These are phyloP conservation scores for Phalangium opilio DNA, from an alignment of 2,888 invertebrate species.

Conservation along the genomic window DNA sequence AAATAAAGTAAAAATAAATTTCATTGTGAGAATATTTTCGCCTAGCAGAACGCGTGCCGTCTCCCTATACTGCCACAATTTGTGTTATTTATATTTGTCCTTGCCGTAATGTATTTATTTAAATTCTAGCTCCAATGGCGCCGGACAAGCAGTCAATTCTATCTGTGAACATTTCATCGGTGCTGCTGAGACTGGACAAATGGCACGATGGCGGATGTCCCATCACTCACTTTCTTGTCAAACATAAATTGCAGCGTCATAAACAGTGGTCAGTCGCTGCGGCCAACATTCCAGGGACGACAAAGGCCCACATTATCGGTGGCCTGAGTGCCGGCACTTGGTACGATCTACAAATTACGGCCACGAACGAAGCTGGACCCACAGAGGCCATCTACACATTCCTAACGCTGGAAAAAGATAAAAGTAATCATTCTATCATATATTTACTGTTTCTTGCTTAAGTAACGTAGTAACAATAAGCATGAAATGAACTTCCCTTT, in stretches of 20 bases:
- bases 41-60: too few relatives aligned
- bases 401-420: slow-evolving; percentile 22
- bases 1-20: too few relatives aligned
- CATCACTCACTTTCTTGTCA: slow-evolving; percentile 28
- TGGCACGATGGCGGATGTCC: slow-evolving; percentile 49
- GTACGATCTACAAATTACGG: slow-evolving; percentile 31
- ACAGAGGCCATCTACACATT: slow-evolving; percentile 30
- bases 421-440: too few relatives aligned
- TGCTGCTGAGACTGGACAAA: slow-evolving; percentile 73
- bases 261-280: slow-evolving; percentile 53
- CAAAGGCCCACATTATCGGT: slow-evolving; percentile 15
- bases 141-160: slow-evolving; percentile 82
- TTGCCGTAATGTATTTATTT: too few relatives aligned
- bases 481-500: too few relatives aligned
- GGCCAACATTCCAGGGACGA: slow-evolving; percentile 13
- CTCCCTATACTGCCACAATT: too few relatives aligned
- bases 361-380: slow-evolving; percentile 32
- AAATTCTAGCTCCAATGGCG: slow-evolving; percentile 56
- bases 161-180: slow-evolving; percentile 80
- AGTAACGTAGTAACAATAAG: too few relatives aligned
- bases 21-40: too few relatives aligned
- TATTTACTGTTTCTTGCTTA: too few relatives aligned
- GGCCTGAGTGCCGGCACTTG: slow-evolving; percentile 30
- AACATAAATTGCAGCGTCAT: slow-evolving; percentile 22
- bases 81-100: too few relatives aligned